phyloP scores from a whole-genome alignment of 2,113 vertebrate genomes.

The Saguinus imperator region DNA sequence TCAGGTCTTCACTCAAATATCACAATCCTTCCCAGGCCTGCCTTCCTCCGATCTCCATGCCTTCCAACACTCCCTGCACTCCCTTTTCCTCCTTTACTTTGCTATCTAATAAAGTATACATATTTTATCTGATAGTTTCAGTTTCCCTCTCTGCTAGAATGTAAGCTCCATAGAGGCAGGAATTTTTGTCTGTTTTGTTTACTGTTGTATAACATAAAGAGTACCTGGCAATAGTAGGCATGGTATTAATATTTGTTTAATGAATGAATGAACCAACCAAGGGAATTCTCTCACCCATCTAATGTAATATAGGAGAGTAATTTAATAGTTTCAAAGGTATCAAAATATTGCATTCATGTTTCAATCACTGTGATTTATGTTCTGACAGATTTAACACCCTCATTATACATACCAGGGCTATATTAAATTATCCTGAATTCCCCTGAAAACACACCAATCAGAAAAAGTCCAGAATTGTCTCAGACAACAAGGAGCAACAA shows the following conservation, averaged over 20 bases:
- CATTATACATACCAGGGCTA: constrained; percentile 29
- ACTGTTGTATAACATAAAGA: background rate
- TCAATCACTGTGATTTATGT: constrained; percentile 45
- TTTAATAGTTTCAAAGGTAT: constrained; percentile 46
- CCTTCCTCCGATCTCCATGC: background rate
- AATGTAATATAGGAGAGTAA: background rate
- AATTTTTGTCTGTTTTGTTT: background rate
- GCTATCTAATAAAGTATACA: background rate
- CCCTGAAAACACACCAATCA: constrained; percentile 32
- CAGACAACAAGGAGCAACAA: background rate
- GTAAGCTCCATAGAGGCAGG: background rate
- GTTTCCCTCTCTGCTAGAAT: background rate
- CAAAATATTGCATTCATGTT: constrained; percentile 37
- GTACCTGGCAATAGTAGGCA: background rate
- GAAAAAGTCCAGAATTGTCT: background rate
- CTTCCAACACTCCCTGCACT: background rate
- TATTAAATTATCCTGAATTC: constrained; percentile 7
- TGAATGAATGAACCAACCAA: constrained; percentile 4
- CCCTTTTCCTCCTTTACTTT: background rate
- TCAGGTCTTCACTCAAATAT: background rate
- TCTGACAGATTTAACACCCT: constrained; percentile 41
- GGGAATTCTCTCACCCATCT: background rate
- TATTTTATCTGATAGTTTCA: background rate
- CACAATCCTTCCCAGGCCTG: background rate
- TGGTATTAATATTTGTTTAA: background rate